Evolutionary conservation across 2,888 invertebrate species (phyloP).

Genomic region (Tenthredo scrophulariae): DNA sequence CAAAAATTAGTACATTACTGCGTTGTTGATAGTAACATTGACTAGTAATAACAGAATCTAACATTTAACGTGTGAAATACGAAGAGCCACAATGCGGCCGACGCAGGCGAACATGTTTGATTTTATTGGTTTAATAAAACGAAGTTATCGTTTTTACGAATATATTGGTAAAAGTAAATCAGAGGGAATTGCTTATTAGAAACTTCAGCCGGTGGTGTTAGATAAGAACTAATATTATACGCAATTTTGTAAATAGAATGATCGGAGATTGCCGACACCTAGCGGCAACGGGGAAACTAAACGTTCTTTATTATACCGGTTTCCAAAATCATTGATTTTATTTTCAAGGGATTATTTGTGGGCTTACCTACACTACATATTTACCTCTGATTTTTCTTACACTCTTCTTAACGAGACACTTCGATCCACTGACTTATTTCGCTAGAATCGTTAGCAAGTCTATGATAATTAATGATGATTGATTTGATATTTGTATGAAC

Average conservation of each 20-base stretch:
- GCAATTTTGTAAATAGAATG: background rate
- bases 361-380: background rate
- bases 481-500: background rate
- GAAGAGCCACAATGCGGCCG: slow-evolving; percentile 35
- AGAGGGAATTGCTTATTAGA: background rate
- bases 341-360: background rate
- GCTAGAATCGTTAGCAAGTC: background rate
- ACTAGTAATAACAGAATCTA: slow-evolving; percentile 15
- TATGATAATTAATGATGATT: background rate
- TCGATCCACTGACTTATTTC: background rate
- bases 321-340: slow-evolving; percentile 21
- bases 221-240: background rate
- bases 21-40: background rate
- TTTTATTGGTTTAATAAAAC: background rate
- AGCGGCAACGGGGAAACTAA: background rate
- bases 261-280: background rate
- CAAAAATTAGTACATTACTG: background rate
- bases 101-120: slow-evolving; percentile 43
- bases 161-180: background rate
- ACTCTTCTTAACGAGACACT: background rate
- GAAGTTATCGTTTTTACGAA: background rate
- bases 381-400: background rate
- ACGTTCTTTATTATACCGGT: slow-evolving; percentile 10
- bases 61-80: slow-evolving; percentile 49
- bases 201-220: background rate